These are phyloP conservation scores for Macrochelys suwanniensis DNA, from an alignment of 2,797 vertebrate genomes.

Conservation along the genomic window DNA sequence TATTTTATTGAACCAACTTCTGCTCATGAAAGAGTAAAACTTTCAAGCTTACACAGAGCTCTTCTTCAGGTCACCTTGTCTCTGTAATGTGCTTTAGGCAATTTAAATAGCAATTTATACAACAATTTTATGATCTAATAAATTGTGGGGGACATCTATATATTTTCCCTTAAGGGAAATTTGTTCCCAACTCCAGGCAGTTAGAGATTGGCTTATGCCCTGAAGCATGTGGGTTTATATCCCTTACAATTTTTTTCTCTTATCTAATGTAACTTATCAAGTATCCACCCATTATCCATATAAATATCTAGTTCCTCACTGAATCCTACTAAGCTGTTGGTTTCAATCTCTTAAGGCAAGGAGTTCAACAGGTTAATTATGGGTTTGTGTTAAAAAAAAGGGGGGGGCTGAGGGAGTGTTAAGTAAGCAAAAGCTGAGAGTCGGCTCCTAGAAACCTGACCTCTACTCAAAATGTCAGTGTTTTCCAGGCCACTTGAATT, in stretches of 20 bases:
- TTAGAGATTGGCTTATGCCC: not conserved
- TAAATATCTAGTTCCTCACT: not conserved
- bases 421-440: not conserved
- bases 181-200: not conserved
- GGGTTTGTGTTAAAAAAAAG: not conserved
- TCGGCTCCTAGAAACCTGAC: not conserved
- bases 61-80: not conserved
- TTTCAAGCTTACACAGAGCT: not conserved
- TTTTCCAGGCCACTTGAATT: rapidly evolving
- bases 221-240: not conserved
- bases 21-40: not conserved
- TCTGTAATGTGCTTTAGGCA: rapidly evolving
- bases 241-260: not conserved
- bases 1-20: not conserved
- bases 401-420: rapidly evolving
- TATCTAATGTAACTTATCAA: not conserved
- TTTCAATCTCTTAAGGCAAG: not conserved
- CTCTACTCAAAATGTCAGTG: not conserved
- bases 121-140: not conserved
- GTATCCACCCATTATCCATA: not conserved
- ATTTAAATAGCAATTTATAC: not conserved
- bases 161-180: not conserved
- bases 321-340: not conserved
- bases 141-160: not conserved
- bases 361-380: not conserved